Base-by-base conservation (phyloP, 2,797 vertebrate genomes). In the Euphonia xanthogaster region DNA sequence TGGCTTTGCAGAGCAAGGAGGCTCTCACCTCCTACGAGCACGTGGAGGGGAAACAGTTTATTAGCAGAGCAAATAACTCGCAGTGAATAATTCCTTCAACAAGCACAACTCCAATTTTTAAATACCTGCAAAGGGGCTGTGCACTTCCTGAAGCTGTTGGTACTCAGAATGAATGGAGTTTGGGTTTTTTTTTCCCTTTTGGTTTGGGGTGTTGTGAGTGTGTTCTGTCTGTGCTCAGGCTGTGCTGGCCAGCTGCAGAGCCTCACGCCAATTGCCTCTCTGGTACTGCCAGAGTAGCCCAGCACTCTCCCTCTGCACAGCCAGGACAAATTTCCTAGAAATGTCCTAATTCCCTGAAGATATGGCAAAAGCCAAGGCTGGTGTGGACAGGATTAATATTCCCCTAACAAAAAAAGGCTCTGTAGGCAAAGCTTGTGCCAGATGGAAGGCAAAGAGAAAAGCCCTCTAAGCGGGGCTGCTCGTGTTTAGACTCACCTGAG, bases 151-250 rank as follows among this genome's bases (percentile, higher is more conserved):
- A 61, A 45, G 23, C 8, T 45, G 20, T 1, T 65, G 30, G 27
- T 22, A 8, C 54, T 48, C 22, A 40, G n/a, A 71, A 78, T 53
- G 12, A 47, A 54, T 4, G 17, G 58, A 35, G 61, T 78, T 86
- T 68, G 22, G 35, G 27, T 5, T 2, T 16, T 78, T 78, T 37
- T 39, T 55, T 5, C 3, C 20, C 7, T 19, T 72, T 47, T 2
- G 9, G 13, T 48, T 67, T 71, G 75, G 75, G 25, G 1, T 1
- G 2, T 35, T 35, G 47, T n/a, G 44, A 28, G 27, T 27, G 14
- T 1, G 1, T 14, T 39, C 0, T 0, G 22, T 22, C 58, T 57
- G 22, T 19, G 17, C 20, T 42, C 0, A 0, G 19, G 33, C 57
- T 63, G 18, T 17, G 18, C 55, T 65, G 61, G 48, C 3, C 8